Conservation (phyloP, 2,797 vertebrate genomes). For the Austrolebias charrua region DNA sequence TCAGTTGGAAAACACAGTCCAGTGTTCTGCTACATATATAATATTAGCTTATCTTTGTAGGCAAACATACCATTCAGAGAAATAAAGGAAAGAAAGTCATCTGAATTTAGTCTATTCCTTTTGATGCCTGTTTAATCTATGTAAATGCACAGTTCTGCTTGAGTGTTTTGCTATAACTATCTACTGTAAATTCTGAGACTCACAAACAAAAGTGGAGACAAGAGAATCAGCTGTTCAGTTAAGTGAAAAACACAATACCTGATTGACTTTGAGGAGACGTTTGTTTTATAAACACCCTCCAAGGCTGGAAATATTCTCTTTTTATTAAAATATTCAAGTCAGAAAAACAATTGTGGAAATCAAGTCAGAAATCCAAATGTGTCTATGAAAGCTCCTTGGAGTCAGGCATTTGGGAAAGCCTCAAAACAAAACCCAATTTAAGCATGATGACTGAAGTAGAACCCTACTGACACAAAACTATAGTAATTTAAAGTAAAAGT, state of each 20-base stretch:
- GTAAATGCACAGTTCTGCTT: slow-evolving; percentile 8
- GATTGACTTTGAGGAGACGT: slow-evolving; percentile 45
- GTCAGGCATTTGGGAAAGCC: slow-evolving; percentile 12
- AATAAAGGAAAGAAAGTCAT: background rate
- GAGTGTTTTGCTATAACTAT: slow-evolving; percentile 31
- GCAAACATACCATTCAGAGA: background rate
- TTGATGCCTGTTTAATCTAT: slow-evolving; percentile 11
- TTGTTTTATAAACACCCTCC: background rate
- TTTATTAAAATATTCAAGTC: slow-evolving; percentile 4
- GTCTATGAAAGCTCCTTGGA: slow-evolving; percentile 19
- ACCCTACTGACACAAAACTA: slow-evolving; percentile 21
- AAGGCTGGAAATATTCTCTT: slow-evolving; percentile 24
- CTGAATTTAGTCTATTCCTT: background rate
- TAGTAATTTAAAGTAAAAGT: background rate
- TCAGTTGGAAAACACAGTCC: slow-evolving; percentile 6
- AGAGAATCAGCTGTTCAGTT: slow-evolving; percentile 19
- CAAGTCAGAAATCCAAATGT: slow-evolving; percentile 29
- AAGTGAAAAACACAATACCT: slow-evolving; percentile 31
- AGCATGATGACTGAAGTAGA: slow-evolving; percentile 17
- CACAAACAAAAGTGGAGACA: slow-evolving; percentile 25
- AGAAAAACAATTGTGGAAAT: slow-evolving; percentile 22
- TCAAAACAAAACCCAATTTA: slow-evolving; percentile 23
- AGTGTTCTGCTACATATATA: slow-evolving; percentile 4
- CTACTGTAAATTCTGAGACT: slow-evolving; percentile 20
- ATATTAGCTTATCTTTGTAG: background rate